These are phyloP conservation scores for Thermophis baileyi DNA, from an alignment of 2,113 vertebrate species.

Conservation along the genomic window DNA sequence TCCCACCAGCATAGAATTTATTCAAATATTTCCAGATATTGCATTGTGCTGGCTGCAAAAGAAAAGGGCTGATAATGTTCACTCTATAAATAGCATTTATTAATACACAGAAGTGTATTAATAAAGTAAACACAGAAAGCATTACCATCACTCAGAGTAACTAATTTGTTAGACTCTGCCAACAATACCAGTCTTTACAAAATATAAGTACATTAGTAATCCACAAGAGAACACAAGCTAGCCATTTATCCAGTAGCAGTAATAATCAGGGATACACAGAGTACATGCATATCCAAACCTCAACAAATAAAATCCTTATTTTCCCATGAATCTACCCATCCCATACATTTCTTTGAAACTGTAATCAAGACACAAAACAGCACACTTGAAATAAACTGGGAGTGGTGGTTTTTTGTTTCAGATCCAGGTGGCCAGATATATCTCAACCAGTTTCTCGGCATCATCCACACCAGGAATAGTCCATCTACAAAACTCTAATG, in stretches of 20 bases:
- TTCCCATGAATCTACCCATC: neutral
- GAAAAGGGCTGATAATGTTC: neutral
- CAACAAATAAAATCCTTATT: neutral
- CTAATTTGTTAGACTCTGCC: neutral
- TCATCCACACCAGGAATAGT: neutral
- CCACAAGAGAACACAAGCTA: neutral
- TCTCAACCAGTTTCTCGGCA: neutral
- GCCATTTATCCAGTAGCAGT: neutral
- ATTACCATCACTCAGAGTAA: neutral
- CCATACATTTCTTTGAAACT: neutral
- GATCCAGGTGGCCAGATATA: neutral
- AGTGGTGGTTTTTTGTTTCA: neutral
- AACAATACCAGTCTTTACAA: neutral
- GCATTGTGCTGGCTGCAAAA: neutral
- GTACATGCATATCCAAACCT: neutral
- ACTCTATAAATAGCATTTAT: neutral
- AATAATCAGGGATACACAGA: neutral
- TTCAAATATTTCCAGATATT: neutral
- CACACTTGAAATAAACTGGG: neutral
- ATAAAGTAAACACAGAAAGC: neutral
- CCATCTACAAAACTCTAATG: neutral
- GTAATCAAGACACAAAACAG: neutral
- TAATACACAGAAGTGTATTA: too few relatives aligned
- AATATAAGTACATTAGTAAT: neutral
- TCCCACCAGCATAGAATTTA: neutral